A percentile compares a stretch with the other conserved stretches of the same genome.
Conservation (phyloP, 1,140 invertebrate species). For the Ostrea denselamellosa region DNA sequence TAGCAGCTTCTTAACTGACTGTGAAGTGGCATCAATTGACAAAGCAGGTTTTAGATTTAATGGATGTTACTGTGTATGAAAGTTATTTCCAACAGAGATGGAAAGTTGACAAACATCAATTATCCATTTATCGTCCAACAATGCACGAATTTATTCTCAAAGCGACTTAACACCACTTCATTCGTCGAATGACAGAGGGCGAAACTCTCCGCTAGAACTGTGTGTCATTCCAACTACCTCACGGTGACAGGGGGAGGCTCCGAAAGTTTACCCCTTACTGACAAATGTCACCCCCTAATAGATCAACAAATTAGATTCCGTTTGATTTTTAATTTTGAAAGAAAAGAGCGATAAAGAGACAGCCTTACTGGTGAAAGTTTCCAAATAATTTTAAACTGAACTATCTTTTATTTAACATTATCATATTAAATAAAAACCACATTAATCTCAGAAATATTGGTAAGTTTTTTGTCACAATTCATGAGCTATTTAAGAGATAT, state of each 20-base stretch:
- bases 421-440: too few relatives aligned
- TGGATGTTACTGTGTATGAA: neutral
- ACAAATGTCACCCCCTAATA: conserved; percentile 20
- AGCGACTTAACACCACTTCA: neutral
- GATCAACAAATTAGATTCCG: conserved; percentile 7
- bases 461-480: too few relatives aligned
- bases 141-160: neutral
- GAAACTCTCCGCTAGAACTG: neutral
- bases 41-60: neutral
- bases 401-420: too few relatives aligned
- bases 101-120: conserved; percentile 29
- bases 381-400: too few relatives aligned
- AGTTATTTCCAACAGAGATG: neutral
- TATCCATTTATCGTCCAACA: conserved; percentile 26
- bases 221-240: neutral
- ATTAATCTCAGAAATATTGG: too few relatives aligned
- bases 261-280: neutral
- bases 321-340: neutral
- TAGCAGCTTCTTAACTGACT: too few relatives aligned
- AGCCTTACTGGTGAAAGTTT: too few relatives aligned
- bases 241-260: conserved; percentile 1
- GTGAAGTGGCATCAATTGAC: neutral
- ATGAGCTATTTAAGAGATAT: too few relatives aligned
- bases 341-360: too few relatives aligned
- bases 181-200: neutral